Conservation (phyloP, 1,140 invertebrate genomes). For the Trachymyrmex septentrionalis region DNA sequence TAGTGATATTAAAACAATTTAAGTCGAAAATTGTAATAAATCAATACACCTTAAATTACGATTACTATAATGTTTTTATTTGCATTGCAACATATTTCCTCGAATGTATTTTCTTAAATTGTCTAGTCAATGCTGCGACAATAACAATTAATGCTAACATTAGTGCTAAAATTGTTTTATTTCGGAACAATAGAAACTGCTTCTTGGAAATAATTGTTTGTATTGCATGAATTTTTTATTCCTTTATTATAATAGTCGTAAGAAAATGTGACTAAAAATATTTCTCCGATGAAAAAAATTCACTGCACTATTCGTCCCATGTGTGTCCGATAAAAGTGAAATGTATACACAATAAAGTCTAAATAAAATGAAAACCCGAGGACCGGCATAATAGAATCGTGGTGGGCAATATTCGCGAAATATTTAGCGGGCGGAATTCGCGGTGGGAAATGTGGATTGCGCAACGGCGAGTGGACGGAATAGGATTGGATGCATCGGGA, state of each 20-base stretch:
- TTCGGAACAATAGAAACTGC: neutral
- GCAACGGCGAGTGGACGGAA: slow-evolving; percentile 43
- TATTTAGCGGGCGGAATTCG: slow-evolving; percentile 56
- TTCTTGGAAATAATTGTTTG: neutral
- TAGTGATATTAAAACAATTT: neutral
- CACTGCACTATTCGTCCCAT: neutral
- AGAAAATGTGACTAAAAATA: neutral
- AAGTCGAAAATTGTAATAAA: neutral
- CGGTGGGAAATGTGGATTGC: slow-evolving; percentile 49
- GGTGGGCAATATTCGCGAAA: slow-evolving; percentile 48
- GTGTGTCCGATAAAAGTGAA: neutral
- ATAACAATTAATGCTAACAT: neutral
- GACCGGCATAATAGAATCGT: slow-evolving; percentile 49
- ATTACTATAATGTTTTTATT: neutral
- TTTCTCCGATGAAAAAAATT: neutral
- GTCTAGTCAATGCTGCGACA: neutral
- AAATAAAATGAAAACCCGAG: slow-evolving; percentile 27
- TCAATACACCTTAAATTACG: neutral
- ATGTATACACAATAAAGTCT: slow-evolving; percentile 36
- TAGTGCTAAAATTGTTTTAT: neutral
- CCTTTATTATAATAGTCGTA: neutral
- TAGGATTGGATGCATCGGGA: slow-evolving; percentile 54
- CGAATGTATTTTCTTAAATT: neutral
- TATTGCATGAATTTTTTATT: neutral
- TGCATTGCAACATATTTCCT: neutral